Evolutionary conservation across 2,797 vertebrate species (phyloP).

Genomic region (Hybognathus amarus): DNA sequence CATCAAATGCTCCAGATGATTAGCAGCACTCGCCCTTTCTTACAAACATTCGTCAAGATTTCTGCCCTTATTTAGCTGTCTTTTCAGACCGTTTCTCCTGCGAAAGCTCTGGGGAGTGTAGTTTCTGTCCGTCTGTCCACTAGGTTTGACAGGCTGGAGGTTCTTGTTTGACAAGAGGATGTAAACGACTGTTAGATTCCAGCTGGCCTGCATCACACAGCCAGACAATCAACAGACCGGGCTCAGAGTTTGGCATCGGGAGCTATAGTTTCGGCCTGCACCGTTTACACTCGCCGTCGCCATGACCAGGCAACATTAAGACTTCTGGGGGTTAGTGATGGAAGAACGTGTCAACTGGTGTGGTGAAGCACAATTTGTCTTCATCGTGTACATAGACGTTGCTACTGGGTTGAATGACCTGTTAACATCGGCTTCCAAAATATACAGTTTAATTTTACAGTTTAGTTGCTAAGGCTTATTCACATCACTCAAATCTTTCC

Average conservation of each 20-base stretch:
- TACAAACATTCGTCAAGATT: conserved; percentile 56
- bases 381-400: conserved; percentile 10
- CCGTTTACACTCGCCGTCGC: conserved; percentile 39
- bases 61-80: conserved; percentile 75
- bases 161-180: conserved; percentile 78
- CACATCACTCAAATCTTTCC: conserved; percentile 3
- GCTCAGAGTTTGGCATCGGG: conserved; percentile 56
- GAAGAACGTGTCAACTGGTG: conserved; percentile 8
- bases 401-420: conserved; percentile 7
- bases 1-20: conserved; percentile 67
- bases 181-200: conserved; percentile 72
- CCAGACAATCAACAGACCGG: conserved; percentile 64
- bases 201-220: conserved; percentile 53
- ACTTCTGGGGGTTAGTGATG: conserved; percentile 30
- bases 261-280: neutral
- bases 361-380: conserved; percentile 6
- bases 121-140: conserved; percentile 67
- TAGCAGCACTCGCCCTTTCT: conserved; percentile 64
- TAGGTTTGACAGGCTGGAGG: conserved; percentile 71
- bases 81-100: conserved; percentile 60
- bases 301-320: conserved; percentile 41
- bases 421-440: conserved; percentile 37
- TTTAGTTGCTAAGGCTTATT: conserved; percentile 24
- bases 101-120: conserved; percentile 73
- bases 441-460: conserved; percentile 29